Conservation (phyloP, 2,888 invertebrate species). For the Dugesia japonica region DNA sequence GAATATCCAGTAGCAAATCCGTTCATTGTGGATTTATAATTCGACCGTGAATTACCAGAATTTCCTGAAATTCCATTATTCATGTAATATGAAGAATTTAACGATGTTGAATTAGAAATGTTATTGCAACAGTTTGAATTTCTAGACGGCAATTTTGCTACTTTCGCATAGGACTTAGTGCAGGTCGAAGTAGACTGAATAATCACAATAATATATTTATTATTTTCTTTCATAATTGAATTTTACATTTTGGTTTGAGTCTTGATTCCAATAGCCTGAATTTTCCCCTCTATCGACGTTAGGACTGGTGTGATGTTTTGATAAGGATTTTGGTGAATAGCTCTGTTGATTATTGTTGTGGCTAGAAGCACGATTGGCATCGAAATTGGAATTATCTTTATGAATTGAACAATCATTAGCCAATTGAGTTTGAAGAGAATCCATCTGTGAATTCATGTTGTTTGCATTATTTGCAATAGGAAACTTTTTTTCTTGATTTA, state of each 20-base stretch:
- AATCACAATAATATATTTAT: not conserved
- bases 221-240: too few relatives aligned
- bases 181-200: not conserved
- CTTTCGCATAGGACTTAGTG: not conserved
- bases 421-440: not conserved
- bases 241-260: too few relatives aligned
- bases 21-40: not conserved
- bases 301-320: not conserved
- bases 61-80: not conserved
- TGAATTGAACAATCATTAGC: not conserved
- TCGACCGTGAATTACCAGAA: not conserved
- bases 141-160: not conserved
- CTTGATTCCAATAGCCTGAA: not conserved
- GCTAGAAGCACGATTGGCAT: not conserved
- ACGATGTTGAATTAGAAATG: not conserved
- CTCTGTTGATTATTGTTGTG: not conserved
- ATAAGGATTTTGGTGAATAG: not conserved
- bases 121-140: not conserved
- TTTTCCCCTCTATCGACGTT: not conserved
- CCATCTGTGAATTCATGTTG: conserved; percentile 3
- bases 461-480: not conserved
- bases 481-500: conserved; percentile 1
- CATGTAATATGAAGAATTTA: not conserved
- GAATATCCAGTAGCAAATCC: not conserved
- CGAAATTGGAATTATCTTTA: conserved; percentile 7